phyloP scores from a whole-genome alignment of 2,888 invertebrate species.

The Drosophila percnosoma region DNA sequence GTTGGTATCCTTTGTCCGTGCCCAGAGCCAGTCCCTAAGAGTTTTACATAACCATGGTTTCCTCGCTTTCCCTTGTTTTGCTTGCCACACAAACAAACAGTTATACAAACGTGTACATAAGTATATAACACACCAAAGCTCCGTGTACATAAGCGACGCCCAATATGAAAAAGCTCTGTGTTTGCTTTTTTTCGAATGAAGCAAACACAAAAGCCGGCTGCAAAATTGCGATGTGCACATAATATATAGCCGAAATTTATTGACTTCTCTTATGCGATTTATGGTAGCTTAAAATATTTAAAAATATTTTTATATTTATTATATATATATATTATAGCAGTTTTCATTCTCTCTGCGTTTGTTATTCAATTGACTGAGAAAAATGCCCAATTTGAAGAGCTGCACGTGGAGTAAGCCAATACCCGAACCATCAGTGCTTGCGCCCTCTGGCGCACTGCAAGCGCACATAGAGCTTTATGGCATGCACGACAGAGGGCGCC shows the following conservation, averaged over 20 bases:
- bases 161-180: conserved; percentile 62
- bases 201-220: conserved; percentile 14
- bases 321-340: background rate
- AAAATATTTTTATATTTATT: background rate
- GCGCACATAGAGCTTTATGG: conserved; percentile 10
- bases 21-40: conserved; percentile 44
- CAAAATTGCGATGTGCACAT: background rate
- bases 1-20: conserved; percentile 46
- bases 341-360: background rate
- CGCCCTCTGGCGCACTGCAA: conserved; percentile 52
- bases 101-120: conserved; percentile 10
- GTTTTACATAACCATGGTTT: conserved; percentile 45
- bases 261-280: background rate
- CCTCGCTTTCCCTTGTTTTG: conserved; percentile 2
- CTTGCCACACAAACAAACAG: background rate
- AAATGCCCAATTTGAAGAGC: conserved; percentile 27
- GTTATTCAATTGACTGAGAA: background rate
- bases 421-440: conserved; percentile 51
- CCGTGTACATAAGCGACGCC: conserved; percentile 64
- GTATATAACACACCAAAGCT: conserved; percentile 48
- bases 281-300: no score
- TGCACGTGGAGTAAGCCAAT: conserved; percentile 27
- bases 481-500: conserved; percentile 57
- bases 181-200: conserved; percentile 63
- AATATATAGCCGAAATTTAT: conserved; percentile 19